Evolutionary conservation across 2,797 vertebrate genomes (phyloP).

Genomic region (Melanotaenia pygmaea): DNA sequence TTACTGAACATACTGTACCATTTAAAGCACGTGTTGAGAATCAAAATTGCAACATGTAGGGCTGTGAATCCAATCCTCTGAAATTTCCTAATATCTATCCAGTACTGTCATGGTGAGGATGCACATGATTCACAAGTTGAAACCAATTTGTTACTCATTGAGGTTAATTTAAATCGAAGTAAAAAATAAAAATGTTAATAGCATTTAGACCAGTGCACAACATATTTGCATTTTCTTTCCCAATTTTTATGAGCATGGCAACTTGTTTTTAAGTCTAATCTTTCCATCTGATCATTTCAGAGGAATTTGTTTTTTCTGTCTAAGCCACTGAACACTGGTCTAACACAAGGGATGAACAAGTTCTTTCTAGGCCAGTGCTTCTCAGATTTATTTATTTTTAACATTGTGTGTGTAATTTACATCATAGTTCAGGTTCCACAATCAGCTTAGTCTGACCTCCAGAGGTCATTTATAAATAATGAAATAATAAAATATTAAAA

Average conservation of each 20-base stretch:
- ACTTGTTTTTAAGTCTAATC: neutral
- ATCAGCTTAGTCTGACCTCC: too few relatives aligned
- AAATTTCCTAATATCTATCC: neutral
- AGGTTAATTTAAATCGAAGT: neutral
- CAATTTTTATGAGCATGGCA: neutral
- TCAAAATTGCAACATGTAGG: neutral
- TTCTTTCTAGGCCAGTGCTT: neutral
- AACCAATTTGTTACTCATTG: neutral
- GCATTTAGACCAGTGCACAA: neutral
- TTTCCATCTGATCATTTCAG: neutral
- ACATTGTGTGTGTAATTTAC: too few relatives aligned
- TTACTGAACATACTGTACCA: slow-evolving; percentile 1
- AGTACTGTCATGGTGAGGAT: neutral
- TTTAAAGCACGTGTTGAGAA: slow-evolving; percentile 6
- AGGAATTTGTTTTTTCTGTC: neutral
- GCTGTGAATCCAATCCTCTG: neutral
- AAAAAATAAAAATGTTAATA: neutral
- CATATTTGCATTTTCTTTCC: neutral
- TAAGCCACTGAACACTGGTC: neutral
- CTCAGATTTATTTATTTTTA: too few relatives aligned
- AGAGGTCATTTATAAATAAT: too few relatives aligned
- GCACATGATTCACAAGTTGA: neutral
- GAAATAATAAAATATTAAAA: too few relatives aligned
- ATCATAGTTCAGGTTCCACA: too few relatives aligned
- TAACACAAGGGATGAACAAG: neutral